Base-by-base conservation (phyloP, 2,888 invertebrate genomes). In the Dicyrtoma fusca region DNA sequence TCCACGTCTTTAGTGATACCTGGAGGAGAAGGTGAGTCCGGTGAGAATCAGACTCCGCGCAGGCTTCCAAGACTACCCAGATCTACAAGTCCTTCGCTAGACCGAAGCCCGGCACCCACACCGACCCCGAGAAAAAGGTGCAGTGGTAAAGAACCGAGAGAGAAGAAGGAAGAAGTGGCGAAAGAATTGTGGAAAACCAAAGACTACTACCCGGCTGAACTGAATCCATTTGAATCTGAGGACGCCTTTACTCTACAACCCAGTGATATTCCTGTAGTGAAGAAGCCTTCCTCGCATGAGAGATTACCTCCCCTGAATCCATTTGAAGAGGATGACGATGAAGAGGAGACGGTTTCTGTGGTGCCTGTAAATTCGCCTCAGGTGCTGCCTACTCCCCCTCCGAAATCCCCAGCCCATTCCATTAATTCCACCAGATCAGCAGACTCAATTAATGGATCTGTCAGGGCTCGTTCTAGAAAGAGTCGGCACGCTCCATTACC, bases 171-270 rank as follows among this genome's bases (percentile, higher is more conserved):
- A 34, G 34, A 34, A 34, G 4, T 5, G 34, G 63, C 75, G 59
- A 68, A 71, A 62, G 75, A 77, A 69, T 53, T 70, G 76, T 72
- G 21, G 77, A 80, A 61, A 65, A 76, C 13, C 75, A 81, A 62
- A 83, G 72, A 77, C 8, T 75, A 85, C 51, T 93, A 94, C 85
- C 94, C 94, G 0, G 88, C 88, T 76, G 88, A 91, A 82, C 85
- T 94, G 76, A 94, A 95, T 86, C 94, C 94, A 5, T 95, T 95
- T 84, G 89, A 88, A 45, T 90, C 90, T 79, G 91, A 91, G 71
- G 87, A 87, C 26, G 88, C 88, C 84, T 55, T 72, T n/a, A 49
- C 68, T 44, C 21, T 62, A 47, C 17, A 49, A 21, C 62, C 69
- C 1, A 69, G 69, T 49, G 69, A 69, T 34, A 69, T 69, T 26